These are phyloP conservation scores for Pseudanteris insignis DNA, from an alignment of 2,888 invertebrate genomes.

Conservation along the genomic window DNA sequence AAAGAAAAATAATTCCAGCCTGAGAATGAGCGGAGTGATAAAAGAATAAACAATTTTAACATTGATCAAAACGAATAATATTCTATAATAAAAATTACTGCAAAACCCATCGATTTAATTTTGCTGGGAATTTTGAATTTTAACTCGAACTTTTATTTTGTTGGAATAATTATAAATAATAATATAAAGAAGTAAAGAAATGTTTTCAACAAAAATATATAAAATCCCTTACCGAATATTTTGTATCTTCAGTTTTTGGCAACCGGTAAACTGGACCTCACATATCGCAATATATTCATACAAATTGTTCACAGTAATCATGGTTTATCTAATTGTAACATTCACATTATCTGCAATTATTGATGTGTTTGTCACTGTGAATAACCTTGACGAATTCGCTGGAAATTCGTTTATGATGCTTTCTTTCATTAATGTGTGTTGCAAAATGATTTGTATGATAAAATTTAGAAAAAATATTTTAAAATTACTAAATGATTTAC, in stretches of 20 bases:
- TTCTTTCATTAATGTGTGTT: slow-evolving; percentile 48
- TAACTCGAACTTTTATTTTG: too few relatives aligned
- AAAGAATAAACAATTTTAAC: too few relatives aligned
- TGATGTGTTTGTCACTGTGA: slow-evolving; percentile 44
- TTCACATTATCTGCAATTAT: slow-evolving; percentile 50
- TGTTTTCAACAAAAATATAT: too few relatives aligned
- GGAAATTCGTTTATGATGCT: slow-evolving; percentile 51
- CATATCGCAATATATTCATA: slow-evolving; percentile 17
- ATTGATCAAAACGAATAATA: too few relatives aligned
- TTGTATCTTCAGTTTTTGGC: slow-evolving; percentile 47
- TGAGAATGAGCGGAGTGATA: too few relatives aligned
- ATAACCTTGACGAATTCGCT: slow-evolving; percentile 50
- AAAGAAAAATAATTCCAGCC: too few relatives aligned
- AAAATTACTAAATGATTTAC: slow-evolving; percentile 11
- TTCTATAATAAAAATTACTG: too few relatives aligned
- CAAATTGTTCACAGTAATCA: slow-evolving; percentile 35
- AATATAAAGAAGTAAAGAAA: too few relatives aligned
- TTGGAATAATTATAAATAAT: too few relatives aligned
- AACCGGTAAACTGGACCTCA: slow-evolving; percentile 32
- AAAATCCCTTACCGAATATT: too few relatives aligned
- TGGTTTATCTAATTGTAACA: slow-evolving; percentile 41
- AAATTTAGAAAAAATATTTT: slow-evolving; percentile 27
- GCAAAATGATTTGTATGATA: slow-evolving; percentile 44
- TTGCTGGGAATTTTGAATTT: too few relatives aligned
- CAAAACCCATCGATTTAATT: too few relatives aligned